Evolutionary conservation across 2,113 vertebrate species (phyloP), one percentile per base, ranked within the genome.

Genomic region (Hemiscyllium ocellatum): DNA sequence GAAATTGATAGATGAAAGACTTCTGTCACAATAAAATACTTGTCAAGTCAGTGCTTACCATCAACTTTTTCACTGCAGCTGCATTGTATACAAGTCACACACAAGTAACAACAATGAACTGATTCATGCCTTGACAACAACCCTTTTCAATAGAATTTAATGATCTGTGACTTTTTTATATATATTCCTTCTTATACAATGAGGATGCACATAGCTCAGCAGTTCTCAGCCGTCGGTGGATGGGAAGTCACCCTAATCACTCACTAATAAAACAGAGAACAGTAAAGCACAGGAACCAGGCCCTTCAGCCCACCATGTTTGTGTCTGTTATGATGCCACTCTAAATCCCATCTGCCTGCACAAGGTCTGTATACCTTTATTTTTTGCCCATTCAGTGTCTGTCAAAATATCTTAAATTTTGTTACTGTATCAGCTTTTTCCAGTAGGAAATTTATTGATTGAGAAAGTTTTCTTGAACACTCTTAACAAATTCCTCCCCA

Each of bases 11-110:
- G 94, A 95, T 95, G 93, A 95, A 95, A 95, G 93, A 72, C 42
- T 69, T 95, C 66, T 95, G 68, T 61, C 94, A 95, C 69, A 95
- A 95, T 95, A 95, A 95, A 52, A 69, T 42, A 76, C 42, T 95
- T 95, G 94, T 95, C 68, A 33, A 95, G 94, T 70, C 68, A 76
- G 69, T 42, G 37, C 94, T 95, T 29, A 13, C 26, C 37, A 2
- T 56, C 91, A 69, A 66, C 56, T 52, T 52, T 66, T 66, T 65
- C 89, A 93, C 61, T 95, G 69, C 26, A 52, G 24, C 94, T 72
- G 69, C 68, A 52, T 22, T 52, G 42, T 26, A n/a, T 66, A 93
- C 56, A 93, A 93, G 33, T 93, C 61, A 66, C 89, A 93, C 89
- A 93, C 61, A 93, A 93, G 61, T 93, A 37, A 93, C 61, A 61